Evolutionary conservation across 2,797 vertebrate species (phyloP).

Genomic region (Benthosema pterotum): DNA sequence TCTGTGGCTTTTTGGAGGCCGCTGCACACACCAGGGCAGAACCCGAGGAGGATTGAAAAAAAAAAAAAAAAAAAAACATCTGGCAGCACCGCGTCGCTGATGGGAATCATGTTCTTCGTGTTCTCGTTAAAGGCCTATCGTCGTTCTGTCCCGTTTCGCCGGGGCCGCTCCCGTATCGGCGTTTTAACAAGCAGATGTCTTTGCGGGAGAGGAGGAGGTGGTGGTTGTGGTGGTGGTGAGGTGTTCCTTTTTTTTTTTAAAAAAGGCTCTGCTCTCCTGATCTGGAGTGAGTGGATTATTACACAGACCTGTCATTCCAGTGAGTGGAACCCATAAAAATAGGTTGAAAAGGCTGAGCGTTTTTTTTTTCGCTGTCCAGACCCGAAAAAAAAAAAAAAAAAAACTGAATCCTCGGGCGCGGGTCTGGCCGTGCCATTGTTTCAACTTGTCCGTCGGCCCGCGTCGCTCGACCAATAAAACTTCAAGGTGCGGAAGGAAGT

Average conservation of each 20-base stretch:
- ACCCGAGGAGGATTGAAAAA: conserved; percentile 8
- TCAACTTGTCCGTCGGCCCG: conserved; percentile 45
- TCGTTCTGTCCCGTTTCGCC: conserved; percentile 20
- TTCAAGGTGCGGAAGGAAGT: conserved; percentile 53
- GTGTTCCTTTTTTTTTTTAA: conserved; percentile 9
- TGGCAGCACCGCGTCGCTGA: conserved; percentile 28
- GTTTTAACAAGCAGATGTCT: conserved; percentile 36
- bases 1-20: conserved; percentile 27
- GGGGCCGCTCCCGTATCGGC: conserved; percentile 33
- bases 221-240: not conserved
- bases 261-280: conserved; percentile 15
- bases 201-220: not conserved
- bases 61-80: too few species aligned
- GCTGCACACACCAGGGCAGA: conserved; percentile 6
- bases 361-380: conserved; percentile 25
- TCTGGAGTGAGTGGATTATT: not conserved
- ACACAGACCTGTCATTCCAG: conserved; percentile 25
- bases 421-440: conserved; percentile 35
- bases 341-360: conserved; percentile 24
- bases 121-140: conserved; percentile 21
- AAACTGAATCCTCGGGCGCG: conserved; percentile 30
- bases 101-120: conserved; percentile 36
- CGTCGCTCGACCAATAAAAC: conserved; percentile 46
- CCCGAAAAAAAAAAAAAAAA: conserved; percentile 45
- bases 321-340: conserved; percentile 31